A percentile compares a stretch with the other conserved stretches of the same genome.
These are phyloP conservation scores for Anomalospiza imberbis DNA, from an alignment of 2,797 vertebrate genomes.

Conservation along the genomic window DNA sequence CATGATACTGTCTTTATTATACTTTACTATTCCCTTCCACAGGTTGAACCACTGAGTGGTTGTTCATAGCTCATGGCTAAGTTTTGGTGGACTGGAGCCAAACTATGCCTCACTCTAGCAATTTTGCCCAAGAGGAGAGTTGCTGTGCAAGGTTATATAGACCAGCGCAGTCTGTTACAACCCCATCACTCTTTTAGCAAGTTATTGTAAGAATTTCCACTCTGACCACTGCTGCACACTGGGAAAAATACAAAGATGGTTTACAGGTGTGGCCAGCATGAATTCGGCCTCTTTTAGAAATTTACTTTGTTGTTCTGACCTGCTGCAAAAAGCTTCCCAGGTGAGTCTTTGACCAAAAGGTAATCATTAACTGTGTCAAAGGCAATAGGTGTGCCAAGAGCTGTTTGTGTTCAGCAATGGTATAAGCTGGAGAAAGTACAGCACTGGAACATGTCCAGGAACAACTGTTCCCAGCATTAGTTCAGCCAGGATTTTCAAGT, in stretches of 20 bases:
- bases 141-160: neutral
- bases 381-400: neutral
- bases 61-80: neutral
- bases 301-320: neutral
- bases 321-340: neutral
- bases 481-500: neutral
- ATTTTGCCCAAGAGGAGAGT: neutral
- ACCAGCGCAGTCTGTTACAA: neutral
- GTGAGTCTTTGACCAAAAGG: neutral
- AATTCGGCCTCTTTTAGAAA: neutral
- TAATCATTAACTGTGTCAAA: conserved; percentile 36
- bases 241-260: neutral
- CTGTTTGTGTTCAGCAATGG: neutral
- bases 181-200: neutral
- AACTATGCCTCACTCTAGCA: neutral
- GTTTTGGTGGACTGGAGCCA: neutral
- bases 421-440: neutral
- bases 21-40: neutral
- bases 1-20: neutral
- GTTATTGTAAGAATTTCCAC: neutral
- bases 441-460: neutral
- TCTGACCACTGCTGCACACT: neutral
- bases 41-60: neutral
- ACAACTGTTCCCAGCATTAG: conserved; percentile 1
- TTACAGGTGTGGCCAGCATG: neutral